These are phyloP conservation scores for Pterocles burchelli DNA, from an alignment of 2,113 vertebrate genomes.

Conservation along the genomic window DNA sequence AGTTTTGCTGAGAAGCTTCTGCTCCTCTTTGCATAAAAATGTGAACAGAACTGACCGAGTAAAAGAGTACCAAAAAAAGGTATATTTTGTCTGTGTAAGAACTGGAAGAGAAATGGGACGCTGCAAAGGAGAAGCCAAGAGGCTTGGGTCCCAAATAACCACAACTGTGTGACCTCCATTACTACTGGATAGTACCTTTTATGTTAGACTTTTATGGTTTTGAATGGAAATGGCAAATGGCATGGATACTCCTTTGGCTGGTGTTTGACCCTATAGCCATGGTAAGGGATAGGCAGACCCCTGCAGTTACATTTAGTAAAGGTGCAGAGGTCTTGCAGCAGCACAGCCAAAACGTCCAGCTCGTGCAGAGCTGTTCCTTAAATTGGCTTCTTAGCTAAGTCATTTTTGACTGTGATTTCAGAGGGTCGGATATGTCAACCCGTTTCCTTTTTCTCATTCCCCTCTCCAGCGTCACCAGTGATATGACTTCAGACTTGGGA, in stretches of 20 bases:
- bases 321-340: neutral
- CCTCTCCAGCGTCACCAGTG: slow-evolving; percentile 34
- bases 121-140: neutral
- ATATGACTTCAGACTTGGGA: slow-evolving; percentile 56
- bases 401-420: slow-evolving; percentile 29
- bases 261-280: neutral
- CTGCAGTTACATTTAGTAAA: neutral
- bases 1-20: neutral
- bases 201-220: neutral
- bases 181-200: neutral
- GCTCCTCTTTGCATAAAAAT: neutral
- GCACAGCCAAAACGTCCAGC: neutral
- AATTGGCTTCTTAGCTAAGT: neutral
- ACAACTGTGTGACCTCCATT: neutral
- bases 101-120: neutral
- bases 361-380: neutral
- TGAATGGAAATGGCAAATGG: neutral
- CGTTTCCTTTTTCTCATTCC: slow-evolving; percentile 58
- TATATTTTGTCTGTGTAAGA: neutral
- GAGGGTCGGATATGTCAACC: neutral
- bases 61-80: neutral
- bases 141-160: neutral
- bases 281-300: neutral
- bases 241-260: neutral
- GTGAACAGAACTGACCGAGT: neutral